A percentile compares a stretch with the other conserved stretches of the same genome.
These are phyloP conservation scores for Sceloporus undulatus DNA, from an alignment of 2,113 vertebrate genomes.

Conservation along the genomic window DNA sequence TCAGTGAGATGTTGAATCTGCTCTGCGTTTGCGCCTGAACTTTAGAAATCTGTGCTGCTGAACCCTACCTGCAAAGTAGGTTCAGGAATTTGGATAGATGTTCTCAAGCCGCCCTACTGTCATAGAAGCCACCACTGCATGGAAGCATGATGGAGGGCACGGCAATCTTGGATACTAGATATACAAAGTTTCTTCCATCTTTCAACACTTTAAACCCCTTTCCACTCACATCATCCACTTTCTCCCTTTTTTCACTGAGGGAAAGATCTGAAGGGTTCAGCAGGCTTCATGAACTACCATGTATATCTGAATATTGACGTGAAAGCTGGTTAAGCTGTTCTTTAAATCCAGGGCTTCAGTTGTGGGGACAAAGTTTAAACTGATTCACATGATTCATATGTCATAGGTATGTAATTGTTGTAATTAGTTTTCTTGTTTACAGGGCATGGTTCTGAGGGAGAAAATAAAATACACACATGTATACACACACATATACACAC, in stretches of 20 bases:
- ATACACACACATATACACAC: too few species aligned
- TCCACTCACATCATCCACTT: neutral
- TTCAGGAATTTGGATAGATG: too few species aligned
- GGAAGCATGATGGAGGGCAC: neutral
- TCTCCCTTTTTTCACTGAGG: neutral
- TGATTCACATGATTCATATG: too few species aligned
- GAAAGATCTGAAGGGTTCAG: neutral
- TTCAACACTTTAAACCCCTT: neutral
- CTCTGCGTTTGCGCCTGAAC: too few species aligned
- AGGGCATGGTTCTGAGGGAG: too few species aligned
- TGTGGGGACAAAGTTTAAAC: neutral
- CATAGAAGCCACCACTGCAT: neutral
- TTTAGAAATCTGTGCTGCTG: too few species aligned
- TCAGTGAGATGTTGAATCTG: too few species aligned
- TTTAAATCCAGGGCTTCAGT: neutral
- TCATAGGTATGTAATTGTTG: too few species aligned
- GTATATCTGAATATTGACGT: neutral
- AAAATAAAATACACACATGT: too few species aligned
- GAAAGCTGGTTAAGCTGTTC: neutral
- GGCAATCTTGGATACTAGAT: neutral
- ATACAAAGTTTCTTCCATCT: neutral
- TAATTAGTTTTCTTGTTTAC: too few species aligned
- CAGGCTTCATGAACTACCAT: neutral
- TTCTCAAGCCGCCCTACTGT: too few species aligned
- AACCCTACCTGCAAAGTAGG: too few species aligned